Conservation (phyloP, 2,113 vertebrate species). For the Cyanocitta stelleri region DNA sequence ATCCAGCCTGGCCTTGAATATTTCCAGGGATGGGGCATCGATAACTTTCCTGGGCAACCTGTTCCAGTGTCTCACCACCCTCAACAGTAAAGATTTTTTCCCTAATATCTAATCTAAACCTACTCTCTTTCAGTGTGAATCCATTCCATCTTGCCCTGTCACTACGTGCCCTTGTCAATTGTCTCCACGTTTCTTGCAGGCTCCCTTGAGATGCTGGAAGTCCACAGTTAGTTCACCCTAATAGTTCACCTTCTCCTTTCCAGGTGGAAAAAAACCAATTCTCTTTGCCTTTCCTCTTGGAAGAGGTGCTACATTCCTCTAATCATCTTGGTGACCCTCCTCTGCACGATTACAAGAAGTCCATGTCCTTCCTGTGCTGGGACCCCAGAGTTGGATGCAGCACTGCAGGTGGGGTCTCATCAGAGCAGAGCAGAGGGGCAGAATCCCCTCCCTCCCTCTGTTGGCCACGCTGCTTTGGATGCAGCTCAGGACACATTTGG, state of each 20-base stretch:
- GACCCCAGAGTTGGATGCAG: not conserved
- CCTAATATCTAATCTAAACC: not conserved
- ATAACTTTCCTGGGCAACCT: not conserved
- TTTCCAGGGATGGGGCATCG: not conserved
- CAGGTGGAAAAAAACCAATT: not conserved
- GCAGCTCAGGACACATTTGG: not conserved
- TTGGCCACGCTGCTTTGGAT: fast-evolving
- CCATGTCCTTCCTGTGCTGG: not conserved
- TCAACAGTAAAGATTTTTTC: not conserved
- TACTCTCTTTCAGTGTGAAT: not conserved
- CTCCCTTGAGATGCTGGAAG: not conserved
- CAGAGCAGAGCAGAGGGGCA: not conserved
- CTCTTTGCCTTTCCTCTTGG: not conserved
- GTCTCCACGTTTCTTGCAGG: not conserved
- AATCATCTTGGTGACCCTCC: not conserved
- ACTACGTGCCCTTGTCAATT: not conserved
- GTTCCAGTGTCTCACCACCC: not conserved
- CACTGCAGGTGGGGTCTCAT: fast-evolving
- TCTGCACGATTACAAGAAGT: not conserved
- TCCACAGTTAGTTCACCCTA: too few relatives aligned
- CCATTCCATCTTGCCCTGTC: not conserved
- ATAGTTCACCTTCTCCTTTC: not conserved
- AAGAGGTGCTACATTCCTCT: not conserved
- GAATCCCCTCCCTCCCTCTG: not conserved
- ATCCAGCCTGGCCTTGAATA: not conserved